phyloP scores from a whole-genome alignment of 2,888 invertebrate genomes.

The Boloria euphrosyne region DNA sequence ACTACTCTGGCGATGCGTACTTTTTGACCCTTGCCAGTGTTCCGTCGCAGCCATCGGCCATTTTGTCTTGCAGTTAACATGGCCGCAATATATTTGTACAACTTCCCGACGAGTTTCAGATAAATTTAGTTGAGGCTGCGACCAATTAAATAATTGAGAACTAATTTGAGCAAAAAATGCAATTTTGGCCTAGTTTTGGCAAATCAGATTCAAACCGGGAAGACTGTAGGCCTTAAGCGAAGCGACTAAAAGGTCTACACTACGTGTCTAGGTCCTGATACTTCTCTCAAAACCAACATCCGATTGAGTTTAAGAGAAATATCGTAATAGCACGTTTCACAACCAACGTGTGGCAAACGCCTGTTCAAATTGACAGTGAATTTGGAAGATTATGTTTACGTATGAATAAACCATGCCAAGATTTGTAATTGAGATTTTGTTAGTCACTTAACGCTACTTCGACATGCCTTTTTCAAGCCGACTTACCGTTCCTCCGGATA shows the following conservation, averaged over 20 bases:
- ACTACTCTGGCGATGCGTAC: conserved; percentile 55
- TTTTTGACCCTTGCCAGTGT: conserved; percentile 17
- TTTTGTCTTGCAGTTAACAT: conserved; percentile 16
- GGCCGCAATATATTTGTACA: conserved; percentile 20
- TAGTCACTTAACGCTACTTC: conserved; percentile 54
- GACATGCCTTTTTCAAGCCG: conserved; percentile 51
- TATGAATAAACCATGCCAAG: conserved; percentile 68
- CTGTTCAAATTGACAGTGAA: conserved; percentile 75
- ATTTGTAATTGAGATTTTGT: conserved; percentile 42
- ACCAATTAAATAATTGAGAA: conserved; percentile 37
- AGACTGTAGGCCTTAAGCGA: conserved; percentile 76
- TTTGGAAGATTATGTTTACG: conserved; percentile 69
- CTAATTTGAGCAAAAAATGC: conserved; percentile 61
- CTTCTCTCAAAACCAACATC: conserved; percentile 57
- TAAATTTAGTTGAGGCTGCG: conserved; percentile 17
- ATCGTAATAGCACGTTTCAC: conserved; percentile 77
- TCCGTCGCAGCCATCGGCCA: conserved; percentile 24
- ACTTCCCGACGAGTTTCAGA: conserved; percentile 1
- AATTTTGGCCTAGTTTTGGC: conserved; percentile 73
- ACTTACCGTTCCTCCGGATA: conserved; percentile 54
- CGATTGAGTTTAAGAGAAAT: conserved; percentile 51
- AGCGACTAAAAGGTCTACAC: conserved; percentile 75
- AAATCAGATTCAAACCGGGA: conserved; percentile 61
- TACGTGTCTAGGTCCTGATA: conserved; percentile 71
- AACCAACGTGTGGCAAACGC: conserved; percentile 78